Evolutionary conservation across 2,797 vertebrate genomes (phyloP).

Genomic region (Pygocentrus nattereri): DNA sequence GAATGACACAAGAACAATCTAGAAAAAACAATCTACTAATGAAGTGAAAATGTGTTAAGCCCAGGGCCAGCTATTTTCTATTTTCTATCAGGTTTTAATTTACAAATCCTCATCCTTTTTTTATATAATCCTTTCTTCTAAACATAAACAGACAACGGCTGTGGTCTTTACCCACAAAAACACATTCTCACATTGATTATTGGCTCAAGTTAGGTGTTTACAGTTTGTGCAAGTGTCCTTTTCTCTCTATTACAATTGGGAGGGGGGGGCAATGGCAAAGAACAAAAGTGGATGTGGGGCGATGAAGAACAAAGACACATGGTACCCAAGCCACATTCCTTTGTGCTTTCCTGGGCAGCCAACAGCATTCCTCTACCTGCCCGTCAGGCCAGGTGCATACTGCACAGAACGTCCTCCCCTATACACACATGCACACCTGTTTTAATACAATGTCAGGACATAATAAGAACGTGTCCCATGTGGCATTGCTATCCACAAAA

Average conservation of each 20-base stretch:
- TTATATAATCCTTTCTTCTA: slow-evolving; percentile 58
- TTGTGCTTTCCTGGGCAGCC: slow-evolving; percentile 77
- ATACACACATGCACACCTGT: slow-evolving; percentile 27
- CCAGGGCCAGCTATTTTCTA: slow-evolving; percentile 72
- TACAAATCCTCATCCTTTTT: slow-evolving; percentile 31
- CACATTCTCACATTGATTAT: background rate
- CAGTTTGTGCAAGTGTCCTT: background rate
- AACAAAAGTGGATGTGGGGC: slow-evolving; percentile 29
- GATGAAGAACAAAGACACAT: slow-evolving; percentile 68
- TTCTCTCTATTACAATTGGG: background rate
- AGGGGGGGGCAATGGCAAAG: slow-evolving; percentile 6
- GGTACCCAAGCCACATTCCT: slow-evolving; percentile 81
- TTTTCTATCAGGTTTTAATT: slow-evolving; percentile 77
- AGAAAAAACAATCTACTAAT: slow-evolving; percentile 40
- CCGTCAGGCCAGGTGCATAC: slow-evolving; percentile 81
- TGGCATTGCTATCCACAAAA: too few relatives aligned
- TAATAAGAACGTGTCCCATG: background rate
- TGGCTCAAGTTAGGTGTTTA: background rate
- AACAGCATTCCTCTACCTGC: slow-evolving; percentile 79
- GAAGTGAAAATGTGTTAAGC: slow-evolving; percentile 77
- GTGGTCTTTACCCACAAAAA: slow-evolving; percentile 6
- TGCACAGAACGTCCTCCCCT: slow-evolving; percentile 21
- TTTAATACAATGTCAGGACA: background rate
- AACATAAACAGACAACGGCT: slow-evolving; percentile 48
- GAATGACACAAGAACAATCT: background rate